A percentile compares a stretch with the other conserved stretches of the same genome.
These are phyloP conservation scores for Caretta caretta DNA, from an alignment of 2,113 vertebrate species.

Conservation along the genomic window DNA sequence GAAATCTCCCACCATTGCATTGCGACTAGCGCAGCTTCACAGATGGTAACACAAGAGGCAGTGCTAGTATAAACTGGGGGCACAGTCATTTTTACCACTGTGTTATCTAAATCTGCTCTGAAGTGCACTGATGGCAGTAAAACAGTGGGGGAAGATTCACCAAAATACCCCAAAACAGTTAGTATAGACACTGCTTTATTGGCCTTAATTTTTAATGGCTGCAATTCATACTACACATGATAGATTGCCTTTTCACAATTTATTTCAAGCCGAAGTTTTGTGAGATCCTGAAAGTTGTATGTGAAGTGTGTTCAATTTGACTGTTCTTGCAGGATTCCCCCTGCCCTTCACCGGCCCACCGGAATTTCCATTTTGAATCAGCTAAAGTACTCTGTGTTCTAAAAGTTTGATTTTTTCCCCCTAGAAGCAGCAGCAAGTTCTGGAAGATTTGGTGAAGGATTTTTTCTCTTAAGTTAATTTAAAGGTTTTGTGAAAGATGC, in stretches of 20 bases:
- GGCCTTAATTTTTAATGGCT: not conserved
- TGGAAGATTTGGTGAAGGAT: not conserved
- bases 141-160: not conserved
- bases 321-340: not conserved
- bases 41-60: not conserved
- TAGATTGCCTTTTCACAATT: not conserved
- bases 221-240: too few species aligned
- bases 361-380: not conserved
- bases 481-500: not conserved
- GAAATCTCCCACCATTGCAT: not conserved
- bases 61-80: not conserved
- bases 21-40: not conserved
- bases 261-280: not conserved
- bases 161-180: not conserved
- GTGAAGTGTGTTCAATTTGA: not conserved
- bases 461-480: not conserved
- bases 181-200: not conserved
- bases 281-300: not conserved
- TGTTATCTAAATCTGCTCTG: not conserved
- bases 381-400: not conserved
- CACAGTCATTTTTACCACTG: not conserved
- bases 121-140: not conserved
- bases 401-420: not conserved
- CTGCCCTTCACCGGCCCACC: too few species aligned
- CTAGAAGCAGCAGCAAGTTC: not conserved